Evolutionary conservation across 2,797 vertebrate species (phyloP).

Genomic region (Microctenopoma steveboyesi): DNA sequence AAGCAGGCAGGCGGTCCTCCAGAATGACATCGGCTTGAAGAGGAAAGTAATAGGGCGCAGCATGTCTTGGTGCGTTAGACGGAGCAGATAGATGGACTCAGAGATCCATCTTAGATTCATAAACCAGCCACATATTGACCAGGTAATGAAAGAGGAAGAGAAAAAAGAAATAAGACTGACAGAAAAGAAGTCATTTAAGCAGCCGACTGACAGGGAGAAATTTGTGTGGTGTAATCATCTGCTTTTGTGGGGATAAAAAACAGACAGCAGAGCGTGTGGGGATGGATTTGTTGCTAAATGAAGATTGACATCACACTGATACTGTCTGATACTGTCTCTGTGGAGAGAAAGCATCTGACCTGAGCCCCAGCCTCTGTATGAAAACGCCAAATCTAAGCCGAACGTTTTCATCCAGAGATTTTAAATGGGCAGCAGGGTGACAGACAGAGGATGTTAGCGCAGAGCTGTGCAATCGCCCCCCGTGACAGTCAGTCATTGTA

Average conservation of each 20-base stretch:
- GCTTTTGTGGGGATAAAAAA: constrained; percentile 18
- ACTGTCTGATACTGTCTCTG: constrained; percentile 26
- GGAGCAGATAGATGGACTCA: constrained; percentile 31
- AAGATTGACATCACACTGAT: constrained; percentile 57
- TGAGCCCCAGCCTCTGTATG: constrained; percentile 1
- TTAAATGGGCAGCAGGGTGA: constrained; percentile 16
- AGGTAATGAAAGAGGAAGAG: constrained; percentile 33
- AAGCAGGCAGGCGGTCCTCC: constrained; percentile 38
- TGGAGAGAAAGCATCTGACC: constrained; percentile 26
- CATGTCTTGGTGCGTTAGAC: constrained; percentile 47
- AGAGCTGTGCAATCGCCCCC: constrained; percentile 29
- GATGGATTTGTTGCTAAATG: constrained; percentile 52
- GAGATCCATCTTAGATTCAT: constrained; percentile 22
- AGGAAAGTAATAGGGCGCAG: constrained; percentile 41
- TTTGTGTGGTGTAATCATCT: constrained; percentile 34
- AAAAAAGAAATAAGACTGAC: constrained; percentile 28
- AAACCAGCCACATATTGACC: constrained; percentile 31
- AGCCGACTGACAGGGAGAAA: constrained; percentile 39
- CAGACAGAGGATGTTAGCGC: constrained; percentile 55
- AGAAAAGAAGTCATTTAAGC: constrained; percentile 53
- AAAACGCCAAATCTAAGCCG: constrained; percentile 15
- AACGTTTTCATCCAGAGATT: constrained; percentile 27
- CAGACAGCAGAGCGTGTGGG: constrained; percentile 1
- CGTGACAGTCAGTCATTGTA: constrained; percentile 77
- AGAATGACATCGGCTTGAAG: constrained; percentile 29